These are phyloP conservation scores for Semibalanus balanoides DNA, from an alignment of 1,140 invertebrate genomes.

Conservation along the genomic window DNA sequence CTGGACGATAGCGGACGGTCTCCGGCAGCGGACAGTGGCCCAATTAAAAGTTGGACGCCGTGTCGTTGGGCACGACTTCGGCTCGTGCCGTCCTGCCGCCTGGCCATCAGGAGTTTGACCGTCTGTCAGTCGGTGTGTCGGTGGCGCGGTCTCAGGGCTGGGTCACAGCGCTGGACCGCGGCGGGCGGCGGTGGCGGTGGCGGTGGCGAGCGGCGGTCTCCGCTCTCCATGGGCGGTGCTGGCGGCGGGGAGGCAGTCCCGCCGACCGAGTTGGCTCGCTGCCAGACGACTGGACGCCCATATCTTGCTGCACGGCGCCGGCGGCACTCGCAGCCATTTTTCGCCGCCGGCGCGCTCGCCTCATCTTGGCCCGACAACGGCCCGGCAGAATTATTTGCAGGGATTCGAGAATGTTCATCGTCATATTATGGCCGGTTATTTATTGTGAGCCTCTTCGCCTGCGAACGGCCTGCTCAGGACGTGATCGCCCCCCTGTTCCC, in stretches of 20 bases:
- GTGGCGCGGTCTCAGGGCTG: no score
- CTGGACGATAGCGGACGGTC: not conserved
- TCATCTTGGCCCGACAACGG: not conserved
- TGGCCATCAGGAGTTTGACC: no score
- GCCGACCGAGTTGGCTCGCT: not conserved
- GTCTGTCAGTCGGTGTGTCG: no score
- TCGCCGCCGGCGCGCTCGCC: not conserved
- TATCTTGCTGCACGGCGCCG: not conserved
- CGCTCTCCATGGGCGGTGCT: no score
- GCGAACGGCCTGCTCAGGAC: not conserved
- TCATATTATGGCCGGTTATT: not conserved
- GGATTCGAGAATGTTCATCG: not conserved
- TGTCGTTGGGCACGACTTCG: no score
- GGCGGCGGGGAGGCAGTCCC: not conserved
- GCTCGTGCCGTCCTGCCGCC: no score
- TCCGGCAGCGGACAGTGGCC: no score
- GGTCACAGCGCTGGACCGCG: no score
- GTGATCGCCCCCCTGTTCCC: not conserved
- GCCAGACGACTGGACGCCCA: not conserved
- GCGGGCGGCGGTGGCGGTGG: no score
- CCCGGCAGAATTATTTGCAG: not conserved
- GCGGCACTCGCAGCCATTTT: not conserved
- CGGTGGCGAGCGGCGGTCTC: no score
- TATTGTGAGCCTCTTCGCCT: not conserved
- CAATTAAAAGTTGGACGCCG: not conserved